A percentile compares a stretch with the other conserved stretches of the same genome.
phyloP scores from a whole-genome alignment of 2,113 vertebrate genomes.

The Sitta europaea region DNA sequence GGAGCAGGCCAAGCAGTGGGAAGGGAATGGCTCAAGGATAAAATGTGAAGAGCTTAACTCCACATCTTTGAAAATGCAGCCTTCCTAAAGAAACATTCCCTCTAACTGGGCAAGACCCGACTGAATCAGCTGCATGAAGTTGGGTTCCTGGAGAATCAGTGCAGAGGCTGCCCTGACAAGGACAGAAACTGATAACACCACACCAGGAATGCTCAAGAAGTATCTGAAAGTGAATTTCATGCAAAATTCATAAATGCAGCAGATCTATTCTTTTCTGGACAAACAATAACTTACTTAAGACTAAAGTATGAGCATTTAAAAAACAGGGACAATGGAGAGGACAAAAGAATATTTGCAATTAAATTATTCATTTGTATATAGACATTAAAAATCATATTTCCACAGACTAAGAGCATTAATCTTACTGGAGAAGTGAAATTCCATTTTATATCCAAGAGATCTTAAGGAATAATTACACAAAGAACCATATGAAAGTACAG shows the following conservation, averaged over 20 bases:
- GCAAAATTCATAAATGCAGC: background rate
- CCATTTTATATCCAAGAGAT: background rate
- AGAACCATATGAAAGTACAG: background rate
- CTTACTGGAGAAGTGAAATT: background rate
- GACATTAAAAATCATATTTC: background rate
- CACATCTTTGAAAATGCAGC: background rate
- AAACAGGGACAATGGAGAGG: background rate
- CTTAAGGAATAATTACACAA: background rate
- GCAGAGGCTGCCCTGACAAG: background rate
- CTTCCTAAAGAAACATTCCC: background rate
- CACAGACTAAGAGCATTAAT: background rate
- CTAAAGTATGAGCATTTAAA: background rate
- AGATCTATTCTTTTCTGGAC: background rate
- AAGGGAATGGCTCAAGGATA: background rate
- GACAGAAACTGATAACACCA: background rate
- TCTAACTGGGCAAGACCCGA: background rate
- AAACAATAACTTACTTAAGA: background rate
- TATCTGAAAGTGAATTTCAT: background rate
- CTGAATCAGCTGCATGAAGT: background rate
- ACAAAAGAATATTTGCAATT: background rate
- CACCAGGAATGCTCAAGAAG: background rate
- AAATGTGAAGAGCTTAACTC: background rate
- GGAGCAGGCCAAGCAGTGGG: background rate
- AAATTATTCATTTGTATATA: background rate
- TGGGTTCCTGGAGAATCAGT: fast-evolving